These are phyloP conservation scores for Achlya flavicornis DNA, from an alignment of 2,888 invertebrate genomes.

Conservation along the genomic window DNA sequence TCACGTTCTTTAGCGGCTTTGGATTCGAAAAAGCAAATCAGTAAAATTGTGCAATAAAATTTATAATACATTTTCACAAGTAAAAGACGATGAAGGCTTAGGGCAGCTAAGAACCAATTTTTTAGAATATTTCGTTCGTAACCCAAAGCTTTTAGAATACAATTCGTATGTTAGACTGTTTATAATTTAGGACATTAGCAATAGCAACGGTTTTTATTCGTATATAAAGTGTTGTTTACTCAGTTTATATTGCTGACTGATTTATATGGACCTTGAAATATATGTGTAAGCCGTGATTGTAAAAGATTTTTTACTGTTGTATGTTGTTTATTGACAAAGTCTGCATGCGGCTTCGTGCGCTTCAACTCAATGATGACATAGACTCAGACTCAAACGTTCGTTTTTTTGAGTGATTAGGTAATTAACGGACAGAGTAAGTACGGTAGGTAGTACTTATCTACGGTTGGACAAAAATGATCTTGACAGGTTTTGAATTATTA, in stretches of 20 bases:
- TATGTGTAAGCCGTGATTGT: background rate
- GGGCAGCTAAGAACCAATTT: slow-evolving; percentile 55
- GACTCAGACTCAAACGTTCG: no score
- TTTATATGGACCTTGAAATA: background rate
- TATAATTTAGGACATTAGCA: slow-evolving; percentile 42
- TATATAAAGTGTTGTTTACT: slow-evolving; percentile 34
- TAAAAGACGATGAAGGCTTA: slow-evolving; percentile 43
- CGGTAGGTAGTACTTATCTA: no score
- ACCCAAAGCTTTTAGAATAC: slow-evolving; percentile 58
- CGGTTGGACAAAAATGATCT: background rate
- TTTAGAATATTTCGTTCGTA: slow-evolving; percentile 48
- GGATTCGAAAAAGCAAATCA: no score
- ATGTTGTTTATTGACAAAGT: background rate
- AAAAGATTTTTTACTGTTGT: background rate
- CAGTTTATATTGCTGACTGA: slow-evolving; percentile 16
- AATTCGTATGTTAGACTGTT: slow-evolving; percentile 12
- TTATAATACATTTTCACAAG: slow-evolving; percentile 42
- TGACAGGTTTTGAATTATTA: background rate
- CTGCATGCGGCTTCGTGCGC: no score
- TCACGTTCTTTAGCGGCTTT: background rate
- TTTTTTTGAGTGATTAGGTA: no score
- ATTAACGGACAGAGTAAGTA: no score
- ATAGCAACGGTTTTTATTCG: slow-evolving; percentile 45
- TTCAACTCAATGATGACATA: no score
- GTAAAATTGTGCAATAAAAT: no score